These are phyloP conservation scores for Entomyzon cyanotis DNA, from an alignment of 2,113 vertebrate species.

Conservation along the genomic window DNA sequence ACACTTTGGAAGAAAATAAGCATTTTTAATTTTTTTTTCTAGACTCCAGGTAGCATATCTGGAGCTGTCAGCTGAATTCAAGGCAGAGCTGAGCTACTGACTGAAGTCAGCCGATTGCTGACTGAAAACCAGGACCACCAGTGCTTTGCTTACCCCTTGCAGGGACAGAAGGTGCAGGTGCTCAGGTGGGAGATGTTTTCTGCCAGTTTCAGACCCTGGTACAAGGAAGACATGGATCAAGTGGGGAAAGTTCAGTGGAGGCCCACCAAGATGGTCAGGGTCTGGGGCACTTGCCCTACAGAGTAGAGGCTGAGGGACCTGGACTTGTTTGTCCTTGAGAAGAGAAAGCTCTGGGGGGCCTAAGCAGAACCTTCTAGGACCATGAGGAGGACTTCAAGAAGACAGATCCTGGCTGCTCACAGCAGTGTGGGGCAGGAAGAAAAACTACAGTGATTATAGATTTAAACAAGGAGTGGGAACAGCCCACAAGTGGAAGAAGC, in stretches of 20 bases:
- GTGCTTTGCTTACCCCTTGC: background rate
- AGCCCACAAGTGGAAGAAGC: background rate
- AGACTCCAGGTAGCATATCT: background rate
- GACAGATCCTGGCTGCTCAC: background rate
- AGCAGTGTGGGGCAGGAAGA: background rate
- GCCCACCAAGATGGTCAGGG: background rate
- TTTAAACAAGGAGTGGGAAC: background rate
- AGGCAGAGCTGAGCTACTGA: background rate
- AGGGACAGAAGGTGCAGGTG: background rate
- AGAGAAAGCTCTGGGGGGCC: background rate
- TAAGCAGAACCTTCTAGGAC: background rate
- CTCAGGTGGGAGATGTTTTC: accelerated
- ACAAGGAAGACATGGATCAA: background rate
- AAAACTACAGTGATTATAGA: background rate
- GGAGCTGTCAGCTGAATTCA: background rate
- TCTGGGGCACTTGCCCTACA: accelerated
- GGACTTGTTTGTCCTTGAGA: background rate
- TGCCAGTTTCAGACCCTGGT: background rate
- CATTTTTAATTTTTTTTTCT: background rate
- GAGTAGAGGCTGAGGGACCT: background rate
- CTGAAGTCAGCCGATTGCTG: background rate
- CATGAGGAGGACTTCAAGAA: background rate
- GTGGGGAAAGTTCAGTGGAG: background rate
- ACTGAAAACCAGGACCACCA: background rate
- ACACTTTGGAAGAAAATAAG: background rate